Evolutionary conservation across 2,797 vertebrate species (phyloP).

Genomic region (Poecilia gillii): DNA sequence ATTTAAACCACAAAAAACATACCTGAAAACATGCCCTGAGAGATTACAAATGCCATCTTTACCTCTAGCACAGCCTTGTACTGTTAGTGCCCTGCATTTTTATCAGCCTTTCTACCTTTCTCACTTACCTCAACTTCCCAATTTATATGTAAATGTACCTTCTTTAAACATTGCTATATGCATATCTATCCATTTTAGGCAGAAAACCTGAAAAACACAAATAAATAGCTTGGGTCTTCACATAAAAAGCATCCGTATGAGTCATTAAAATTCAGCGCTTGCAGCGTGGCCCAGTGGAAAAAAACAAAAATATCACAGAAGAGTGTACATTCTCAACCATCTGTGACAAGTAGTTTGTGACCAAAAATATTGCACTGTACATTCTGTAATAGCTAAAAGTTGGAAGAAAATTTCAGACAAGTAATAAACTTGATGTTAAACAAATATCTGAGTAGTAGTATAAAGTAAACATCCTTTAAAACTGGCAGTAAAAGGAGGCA

Average conservation of each 20-base stretch:
- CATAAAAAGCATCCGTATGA: conserved; percentile 65
- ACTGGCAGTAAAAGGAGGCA: conserved; percentile 8
- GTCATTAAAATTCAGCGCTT: conserved; percentile 64
- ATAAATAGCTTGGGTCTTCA: conserved; percentile 69
- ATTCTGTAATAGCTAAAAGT: conserved; percentile 26
- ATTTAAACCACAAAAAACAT: conserved; percentile 67
- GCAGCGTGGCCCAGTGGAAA: conserved; percentile 65
- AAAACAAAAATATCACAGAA: conserved; percentile 47
- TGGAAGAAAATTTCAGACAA: conserved; percentile 26
- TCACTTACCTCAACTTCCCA: conserved; percentile 75
- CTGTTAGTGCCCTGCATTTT: conserved; percentile 55
- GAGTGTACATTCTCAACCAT: conserved; percentile 41
- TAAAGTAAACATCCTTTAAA: background rate
- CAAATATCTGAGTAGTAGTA: background rate
- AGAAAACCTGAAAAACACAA: conserved; percentile 62
- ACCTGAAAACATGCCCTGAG: conserved; percentile 52
- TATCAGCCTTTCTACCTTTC: conserved; percentile 54
- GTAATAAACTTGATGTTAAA: conserved; percentile 13
- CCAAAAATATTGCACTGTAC: conserved; percentile 38
- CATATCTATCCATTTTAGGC: conserved; percentile 71
- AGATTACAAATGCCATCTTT: conserved; percentile 64
- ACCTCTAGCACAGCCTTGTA: conserved; percentile 60
- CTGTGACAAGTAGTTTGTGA: conserved; percentile 20
- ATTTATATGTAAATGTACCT: conserved; percentile 84
- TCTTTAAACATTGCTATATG: conserved; percentile 78